These are phyloP conservation scores for Sipha maydis DNA, from an alignment of 2,888 invertebrate species.

Conservation along the genomic window DNA sequence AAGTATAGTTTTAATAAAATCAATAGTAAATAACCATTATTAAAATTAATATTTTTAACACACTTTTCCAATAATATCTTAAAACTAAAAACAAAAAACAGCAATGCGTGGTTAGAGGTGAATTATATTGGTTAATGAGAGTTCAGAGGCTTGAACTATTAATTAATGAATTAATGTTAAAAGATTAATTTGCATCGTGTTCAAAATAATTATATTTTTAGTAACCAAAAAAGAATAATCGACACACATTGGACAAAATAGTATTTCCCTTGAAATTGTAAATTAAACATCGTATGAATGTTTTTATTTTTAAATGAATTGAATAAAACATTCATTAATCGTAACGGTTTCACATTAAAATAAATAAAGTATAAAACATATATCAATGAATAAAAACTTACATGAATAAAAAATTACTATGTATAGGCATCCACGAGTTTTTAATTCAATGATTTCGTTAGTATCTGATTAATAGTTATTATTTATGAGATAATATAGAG, in stretches of 20 bases:
- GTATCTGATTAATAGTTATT: background rate
- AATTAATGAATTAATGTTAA: background rate
- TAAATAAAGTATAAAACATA: background rate
- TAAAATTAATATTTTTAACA: no score
- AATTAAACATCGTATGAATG: background rate
- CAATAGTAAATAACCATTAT: no score
- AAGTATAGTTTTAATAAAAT: no score
- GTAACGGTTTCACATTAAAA: background rate
- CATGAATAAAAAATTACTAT: no score
- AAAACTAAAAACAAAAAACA: background rate
- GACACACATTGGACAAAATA: background rate
- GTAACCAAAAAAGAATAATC: background rate
- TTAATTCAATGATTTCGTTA: background rate
- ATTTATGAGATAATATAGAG: background rate
- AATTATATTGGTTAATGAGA: slow-evolving; percentile 6
- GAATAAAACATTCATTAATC: background rate
- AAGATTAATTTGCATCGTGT: background rate
- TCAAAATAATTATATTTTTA: background rate
- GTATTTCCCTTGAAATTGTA: background rate
- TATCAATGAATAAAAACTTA: background rate
- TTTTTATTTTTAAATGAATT: background rate
- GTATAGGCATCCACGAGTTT: background rate
- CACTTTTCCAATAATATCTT: no score
- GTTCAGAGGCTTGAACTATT: background rate
- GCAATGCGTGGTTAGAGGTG: background rate